These are phyloP conservation scores for Lophius americanus DNA, from an alignment of 2,797 vertebrate species.

Conservation along the genomic window DNA sequence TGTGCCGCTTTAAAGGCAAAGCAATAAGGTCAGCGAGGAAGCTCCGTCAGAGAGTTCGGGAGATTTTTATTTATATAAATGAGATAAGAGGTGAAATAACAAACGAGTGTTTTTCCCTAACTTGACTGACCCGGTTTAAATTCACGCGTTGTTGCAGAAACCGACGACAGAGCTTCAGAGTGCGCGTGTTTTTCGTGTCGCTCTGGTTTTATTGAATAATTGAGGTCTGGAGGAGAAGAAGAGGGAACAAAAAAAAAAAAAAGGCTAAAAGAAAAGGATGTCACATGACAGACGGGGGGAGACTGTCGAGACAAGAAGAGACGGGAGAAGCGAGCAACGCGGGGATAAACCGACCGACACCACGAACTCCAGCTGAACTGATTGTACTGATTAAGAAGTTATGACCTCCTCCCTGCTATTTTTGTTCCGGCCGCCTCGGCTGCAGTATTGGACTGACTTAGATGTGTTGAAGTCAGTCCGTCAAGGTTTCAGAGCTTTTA, in stretches of 20 bases:
- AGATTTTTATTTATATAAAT: no score
- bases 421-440: no score
- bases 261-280: slow-evolving; percentile 15
- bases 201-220: slow-evolving; percentile 15
- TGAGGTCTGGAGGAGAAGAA: slow-evolving; percentile 11
- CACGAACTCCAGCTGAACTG: no score
- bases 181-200: slow-evolving; percentile 5
- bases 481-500: no score
- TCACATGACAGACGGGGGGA: slow-evolving; percentile 1
- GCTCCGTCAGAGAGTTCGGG: not conserved
- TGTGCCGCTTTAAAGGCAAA: not conserved
- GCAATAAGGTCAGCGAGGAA: slow-evolving; percentile 33
- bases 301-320: no score
- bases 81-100: slow-evolving; percentile 5
- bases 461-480: no score
- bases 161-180: not conserved
- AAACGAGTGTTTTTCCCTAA: slow-evolving; percentile 26
- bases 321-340: no score
- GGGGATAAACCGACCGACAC: no score
- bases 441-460: no score
- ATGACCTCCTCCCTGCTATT: no score
- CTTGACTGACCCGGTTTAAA: slow-evolving; percentile 5
- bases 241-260: not conserved
- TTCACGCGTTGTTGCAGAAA: not conserved
- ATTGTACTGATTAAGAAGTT: no score